phyloP scores from a whole-genome alignment of 2,113 vertebrate genomes.

The Empidonax traillii region DNA sequence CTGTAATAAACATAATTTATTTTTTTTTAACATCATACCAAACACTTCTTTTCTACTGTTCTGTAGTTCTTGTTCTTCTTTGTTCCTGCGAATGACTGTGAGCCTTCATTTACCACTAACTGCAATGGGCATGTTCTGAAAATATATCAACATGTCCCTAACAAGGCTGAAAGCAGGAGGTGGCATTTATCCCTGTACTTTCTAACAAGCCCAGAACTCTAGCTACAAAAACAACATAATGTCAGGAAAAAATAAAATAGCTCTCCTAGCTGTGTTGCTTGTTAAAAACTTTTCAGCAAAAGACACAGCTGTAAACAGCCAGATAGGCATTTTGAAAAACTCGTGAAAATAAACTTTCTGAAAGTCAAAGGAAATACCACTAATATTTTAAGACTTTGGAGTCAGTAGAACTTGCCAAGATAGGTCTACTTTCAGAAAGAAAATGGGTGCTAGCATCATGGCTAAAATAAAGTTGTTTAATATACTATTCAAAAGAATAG shows the following conservation, averaged over 20 bases:
- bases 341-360: not conserved
- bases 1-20: not conserved
- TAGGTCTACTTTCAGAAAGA: not conserved
- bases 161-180: not conserved
- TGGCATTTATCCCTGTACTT: not conserved
- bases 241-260: not conserved
- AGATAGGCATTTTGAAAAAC: not conserved
- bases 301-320: not conserved
- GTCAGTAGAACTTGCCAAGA: not conserved
- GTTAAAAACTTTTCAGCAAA: not conserved
- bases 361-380: not conserved
- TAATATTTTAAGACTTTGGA: not conserved
- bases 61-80: not conserved
- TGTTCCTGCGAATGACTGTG: not conserved
- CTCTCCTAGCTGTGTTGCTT: not conserved
- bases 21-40: not conserved
- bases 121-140: not conserved
- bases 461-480: not conserved
- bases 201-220: not conserved
- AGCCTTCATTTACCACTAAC: not conserved
- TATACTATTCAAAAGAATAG: not conserved
- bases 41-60: not conserved
- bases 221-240: not conserved
- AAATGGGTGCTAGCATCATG: not conserved
- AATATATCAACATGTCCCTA: not conserved